Evolutionary conservation across 2,888 invertebrate species (phyloP).

Genomic region (Lycia hirtaria): DNA sequence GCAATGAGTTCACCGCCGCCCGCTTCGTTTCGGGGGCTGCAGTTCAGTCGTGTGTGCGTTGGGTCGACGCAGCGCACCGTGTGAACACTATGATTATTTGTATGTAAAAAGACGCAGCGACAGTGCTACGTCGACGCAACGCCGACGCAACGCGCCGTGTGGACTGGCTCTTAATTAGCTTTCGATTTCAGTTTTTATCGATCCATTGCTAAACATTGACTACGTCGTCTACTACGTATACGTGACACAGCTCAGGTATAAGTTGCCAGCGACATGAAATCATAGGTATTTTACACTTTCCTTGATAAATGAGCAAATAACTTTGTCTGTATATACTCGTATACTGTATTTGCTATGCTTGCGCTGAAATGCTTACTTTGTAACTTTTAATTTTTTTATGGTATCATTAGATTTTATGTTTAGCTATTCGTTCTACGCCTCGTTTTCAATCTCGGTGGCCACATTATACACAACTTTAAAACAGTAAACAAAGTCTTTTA

Average conservation of each 20-base stretch:
- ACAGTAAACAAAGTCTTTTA: constrained; percentile 14
- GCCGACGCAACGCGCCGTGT: too few species aligned
- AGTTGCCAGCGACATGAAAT: constrained; percentile 22
- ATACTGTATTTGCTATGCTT: not conserved
- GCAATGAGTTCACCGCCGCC: too few species aligned
- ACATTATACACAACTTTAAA: constrained; percentile 2
- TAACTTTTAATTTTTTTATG: not conserved
- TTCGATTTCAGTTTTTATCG: too few species aligned
- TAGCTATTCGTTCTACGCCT: not conserved
- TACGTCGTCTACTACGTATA: constrained; percentile 54
- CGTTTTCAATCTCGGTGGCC: not conserved
- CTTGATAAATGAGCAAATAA: constrained; percentile 19
- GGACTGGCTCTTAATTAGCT: too few species aligned
- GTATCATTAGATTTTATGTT: not conserved
- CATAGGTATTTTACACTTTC: constrained; percentile 10
- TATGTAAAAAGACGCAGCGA: too few species aligned
- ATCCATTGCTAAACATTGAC: too few species aligned
- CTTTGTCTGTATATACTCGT: not conserved
- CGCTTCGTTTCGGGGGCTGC: too few species aligned
- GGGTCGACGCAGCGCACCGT: too few species aligned
- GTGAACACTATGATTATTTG: too few species aligned
- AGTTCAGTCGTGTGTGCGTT: too few species aligned
- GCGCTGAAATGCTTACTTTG: too few species aligned
- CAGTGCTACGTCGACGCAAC: too few species aligned
- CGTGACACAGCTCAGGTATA: constrained; percentile 63